phyloP scores from a whole-genome alignment of 2,113 vertebrate genomes.

The Embiotoca jacksoni region DNA sequence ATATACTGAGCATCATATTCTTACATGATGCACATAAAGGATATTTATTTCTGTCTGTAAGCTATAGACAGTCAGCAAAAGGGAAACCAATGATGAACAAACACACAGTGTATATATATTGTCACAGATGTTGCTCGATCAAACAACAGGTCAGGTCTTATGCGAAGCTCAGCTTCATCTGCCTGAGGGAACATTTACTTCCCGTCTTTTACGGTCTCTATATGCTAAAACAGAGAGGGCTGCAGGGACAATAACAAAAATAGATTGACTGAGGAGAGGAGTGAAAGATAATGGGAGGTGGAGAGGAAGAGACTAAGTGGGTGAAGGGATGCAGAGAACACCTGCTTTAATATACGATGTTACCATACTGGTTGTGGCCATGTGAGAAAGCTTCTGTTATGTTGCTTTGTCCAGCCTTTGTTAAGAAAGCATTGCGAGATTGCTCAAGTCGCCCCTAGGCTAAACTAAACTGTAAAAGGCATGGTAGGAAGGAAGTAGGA shows the following conservation, averaged over 20 bases:
- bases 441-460: slow-evolving; percentile 42
- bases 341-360: slow-evolving; percentile 27
- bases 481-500: slow-evolving; percentile 21
- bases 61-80: neutral
- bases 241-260: slow-evolving; percentile 33
- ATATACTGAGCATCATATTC: neutral
- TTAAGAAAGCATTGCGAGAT: slow-evolving; percentile 31
- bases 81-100: neutral
- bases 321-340: slow-evolving; percentile 45
- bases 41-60: no score
- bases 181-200: neutral
- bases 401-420: slow-evolving; percentile 4
- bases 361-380: slow-evolving; percentile 13
- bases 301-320: slow-evolving; percentile 63
- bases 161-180: slow-evolving; percentile 9
- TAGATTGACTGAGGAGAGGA: slow-evolving; percentile 24
- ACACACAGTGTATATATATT: slow-evolving; percentile 1
- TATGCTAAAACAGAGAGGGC: slow-evolving; percentile 25
- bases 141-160: neutral
- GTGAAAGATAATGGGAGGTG: slow-evolving; percentile 24
- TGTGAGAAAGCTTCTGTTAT: slow-evolving; percentile 33
- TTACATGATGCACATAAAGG: neutral
- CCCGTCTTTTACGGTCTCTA: slow-evolving; percentile 11
- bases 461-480: slow-evolving; percentile 53
- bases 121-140: neutral